These are phyloP conservation scores for Alauda arvensis DNA, from an alignment of 2,797 vertebrate species.

Conservation along the genomic window DNA sequence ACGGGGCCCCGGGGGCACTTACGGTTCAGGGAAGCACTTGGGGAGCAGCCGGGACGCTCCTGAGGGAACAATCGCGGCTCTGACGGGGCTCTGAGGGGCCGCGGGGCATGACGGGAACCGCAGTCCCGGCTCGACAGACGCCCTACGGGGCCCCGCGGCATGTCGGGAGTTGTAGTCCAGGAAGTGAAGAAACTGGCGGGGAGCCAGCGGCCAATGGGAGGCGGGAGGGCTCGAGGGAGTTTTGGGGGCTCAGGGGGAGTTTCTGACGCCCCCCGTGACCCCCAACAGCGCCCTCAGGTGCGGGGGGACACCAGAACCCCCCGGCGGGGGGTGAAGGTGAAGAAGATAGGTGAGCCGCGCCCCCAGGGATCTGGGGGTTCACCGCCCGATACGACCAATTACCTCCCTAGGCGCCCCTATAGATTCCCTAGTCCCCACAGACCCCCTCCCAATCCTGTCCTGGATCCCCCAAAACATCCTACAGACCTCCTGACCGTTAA, in stretches of 20 bases:
- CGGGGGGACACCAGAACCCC: not conserved
- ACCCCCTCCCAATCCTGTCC: too few species aligned
- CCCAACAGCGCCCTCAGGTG: not conserved
- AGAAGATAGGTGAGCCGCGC: not conserved
- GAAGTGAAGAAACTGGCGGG: too few species aligned
- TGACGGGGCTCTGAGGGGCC: fast-evolving
- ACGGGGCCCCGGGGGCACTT: not conserved
- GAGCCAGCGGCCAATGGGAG: not conserved
- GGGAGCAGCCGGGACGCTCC: not conserved
- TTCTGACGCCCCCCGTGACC: too few species aligned
- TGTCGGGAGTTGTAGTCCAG: not conserved
- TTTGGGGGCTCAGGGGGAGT: not conserved
- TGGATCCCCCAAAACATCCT: not conserved
- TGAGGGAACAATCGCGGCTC: fast-evolving
- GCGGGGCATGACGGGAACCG: not conserved
- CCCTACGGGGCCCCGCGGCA: fast-evolving
- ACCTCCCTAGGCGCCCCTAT: not conserved
- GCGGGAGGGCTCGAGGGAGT: too few species aligned
- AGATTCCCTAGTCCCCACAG: too few species aligned
- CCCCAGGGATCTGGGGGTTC: not conserved
- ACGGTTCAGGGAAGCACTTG: not conserved
- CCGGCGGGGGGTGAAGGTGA: not conserved
- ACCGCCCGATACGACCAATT: too few species aligned
- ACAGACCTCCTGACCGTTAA: not conserved
- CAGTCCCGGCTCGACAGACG: not conserved